phyloP scores from a whole-genome alignment of 1,140 invertebrate species.

The Drosophila lini region DNA sequence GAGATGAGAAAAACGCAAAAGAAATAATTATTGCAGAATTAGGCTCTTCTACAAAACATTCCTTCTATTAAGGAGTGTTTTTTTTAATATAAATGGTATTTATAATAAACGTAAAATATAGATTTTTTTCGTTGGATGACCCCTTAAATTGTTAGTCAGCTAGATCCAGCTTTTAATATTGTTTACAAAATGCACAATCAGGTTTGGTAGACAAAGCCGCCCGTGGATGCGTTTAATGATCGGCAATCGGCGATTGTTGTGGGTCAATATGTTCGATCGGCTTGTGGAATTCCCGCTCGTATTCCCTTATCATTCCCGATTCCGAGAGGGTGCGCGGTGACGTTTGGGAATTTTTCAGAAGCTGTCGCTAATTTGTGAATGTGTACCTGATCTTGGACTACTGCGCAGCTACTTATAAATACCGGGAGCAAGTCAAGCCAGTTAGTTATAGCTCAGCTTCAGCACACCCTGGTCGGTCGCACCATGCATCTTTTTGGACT shows the following conservation, averaged over 20 bases:
- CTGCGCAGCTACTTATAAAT: constrained; percentile 41
- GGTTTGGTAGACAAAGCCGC: constrained; percentile 63
- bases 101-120: no score
- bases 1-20: no score
- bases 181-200: constrained; percentile 59
- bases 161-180: constrained; percentile 1
- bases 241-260: not conserved
- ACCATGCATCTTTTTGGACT: constrained; percentile 31
- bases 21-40: no score
- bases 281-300: constrained; percentile 34
- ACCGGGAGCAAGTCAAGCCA: constrained; percentile 34
- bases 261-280: constrained; percentile 23
- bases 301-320: constrained; percentile 17
- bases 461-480: constrained; percentile 1
- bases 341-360: constrained; percentile 31
- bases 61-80: no score
- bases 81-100: no score
- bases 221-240: constrained; percentile 51
- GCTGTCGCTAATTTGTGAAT: constrained; percentile 22
- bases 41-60: no score
- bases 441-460: constrained; percentile 31
- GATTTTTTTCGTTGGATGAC: no score
- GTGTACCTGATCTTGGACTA: constrained; percentile 29
- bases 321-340: constrained; percentile 3
- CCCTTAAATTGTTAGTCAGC: not conserved